phyloP scores from a whole-genome alignment of 2,888 invertebrate species.

The Drosophila anomalata region DNA sequence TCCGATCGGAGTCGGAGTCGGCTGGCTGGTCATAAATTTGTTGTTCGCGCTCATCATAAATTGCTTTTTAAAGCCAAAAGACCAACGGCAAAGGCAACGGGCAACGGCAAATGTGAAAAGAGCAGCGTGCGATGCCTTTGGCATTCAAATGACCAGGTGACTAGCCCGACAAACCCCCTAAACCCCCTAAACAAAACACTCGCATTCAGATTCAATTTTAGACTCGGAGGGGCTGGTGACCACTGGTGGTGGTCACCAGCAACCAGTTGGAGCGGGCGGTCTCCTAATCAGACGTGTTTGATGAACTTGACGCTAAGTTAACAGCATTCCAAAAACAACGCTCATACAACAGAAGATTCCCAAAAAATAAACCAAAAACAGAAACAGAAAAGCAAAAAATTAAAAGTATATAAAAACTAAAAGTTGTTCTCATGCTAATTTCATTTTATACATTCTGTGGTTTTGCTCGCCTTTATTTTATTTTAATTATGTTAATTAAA shows the following conservation, averaged over 20 bases:
- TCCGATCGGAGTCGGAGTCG: constrained; percentile 21
- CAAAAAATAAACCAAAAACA: not conserved
- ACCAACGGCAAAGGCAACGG: constrained; percentile 11
- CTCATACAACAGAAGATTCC: constrained; percentile 24
- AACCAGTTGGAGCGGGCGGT: constrained; percentile 60
- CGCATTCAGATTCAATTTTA: constrained; percentile 2
- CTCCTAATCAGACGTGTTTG: constrained; percentile 63
- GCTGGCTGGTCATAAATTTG: constrained; percentile 64
- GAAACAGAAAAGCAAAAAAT: constrained; percentile 10
- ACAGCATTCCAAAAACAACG: constrained; percentile 28
- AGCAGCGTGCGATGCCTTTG: constrained; percentile 65
- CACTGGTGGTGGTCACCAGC: constrained; percentile 25
- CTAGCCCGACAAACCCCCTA: constrained; percentile 22
- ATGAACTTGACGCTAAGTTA: constrained; percentile 72
- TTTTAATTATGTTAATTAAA: constrained; percentile 73
- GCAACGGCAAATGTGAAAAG: constrained; percentile 59
- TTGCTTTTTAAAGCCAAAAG: constrained; percentile 59
- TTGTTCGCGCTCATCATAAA: constrained; percentile 73
- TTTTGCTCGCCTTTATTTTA: constrained; percentile 67
- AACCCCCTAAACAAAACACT: not conserved
- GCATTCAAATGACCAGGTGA: constrained; percentile 69
- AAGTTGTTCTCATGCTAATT: constrained; percentile 77
- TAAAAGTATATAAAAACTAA: constrained; percentile 54
- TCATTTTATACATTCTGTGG: constrained; percentile 32
- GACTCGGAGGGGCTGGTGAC: constrained; percentile 10